Conservation (phyloP, 2,888 invertebrate genomes). For the Tridacna crocea region DNA sequence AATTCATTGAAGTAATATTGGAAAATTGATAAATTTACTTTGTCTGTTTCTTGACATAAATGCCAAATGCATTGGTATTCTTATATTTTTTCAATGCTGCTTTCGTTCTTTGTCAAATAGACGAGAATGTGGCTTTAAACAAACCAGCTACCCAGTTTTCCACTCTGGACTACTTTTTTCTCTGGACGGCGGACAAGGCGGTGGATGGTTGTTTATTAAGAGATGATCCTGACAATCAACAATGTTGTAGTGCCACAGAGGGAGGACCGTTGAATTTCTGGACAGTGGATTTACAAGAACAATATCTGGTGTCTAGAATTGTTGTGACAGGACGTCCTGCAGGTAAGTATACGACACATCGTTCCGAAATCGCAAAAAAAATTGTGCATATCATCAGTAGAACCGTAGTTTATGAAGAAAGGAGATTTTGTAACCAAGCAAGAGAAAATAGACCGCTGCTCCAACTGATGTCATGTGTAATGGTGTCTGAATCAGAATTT, state of each 20-base stretch:
- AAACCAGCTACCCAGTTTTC: conserved; percentile 21
- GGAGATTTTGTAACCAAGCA: too few relatives aligned
- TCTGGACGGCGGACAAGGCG: conserved; percentile 39
- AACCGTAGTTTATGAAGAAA: too few relatives aligned
- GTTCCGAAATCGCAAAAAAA: too few relatives aligned
- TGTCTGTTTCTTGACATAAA: too few relatives aligned
- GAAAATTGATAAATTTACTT: too few relatives aligned
- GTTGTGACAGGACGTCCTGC: background rate
- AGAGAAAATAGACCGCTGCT: too few relatives aligned
- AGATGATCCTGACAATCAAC: conserved; percentile 28
- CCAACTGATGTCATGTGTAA: too few relatives aligned
- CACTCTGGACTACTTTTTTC: conserved; percentile 13
- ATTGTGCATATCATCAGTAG: too few relatives aligned
- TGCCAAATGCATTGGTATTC: too few relatives aligned
- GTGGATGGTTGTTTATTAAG: conserved; percentile 29
- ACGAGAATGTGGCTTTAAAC: conserved; percentile 15
- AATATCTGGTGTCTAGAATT: conserved; percentile 10
- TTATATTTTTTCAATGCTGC: too few relatives aligned
- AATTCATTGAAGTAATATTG: too few relatives aligned
- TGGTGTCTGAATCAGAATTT: too few relatives aligned
- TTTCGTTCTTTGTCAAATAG: background rate
- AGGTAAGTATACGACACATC: background rate
- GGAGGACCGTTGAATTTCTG: conserved; percentile 21
- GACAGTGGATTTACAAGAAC: conserved; percentile 17
- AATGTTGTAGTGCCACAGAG: conserved; percentile 29